phyloP scores from a whole-genome alignment of 2,888 invertebrate genomes.

The Glyphotaelius pellucidus region DNA sequence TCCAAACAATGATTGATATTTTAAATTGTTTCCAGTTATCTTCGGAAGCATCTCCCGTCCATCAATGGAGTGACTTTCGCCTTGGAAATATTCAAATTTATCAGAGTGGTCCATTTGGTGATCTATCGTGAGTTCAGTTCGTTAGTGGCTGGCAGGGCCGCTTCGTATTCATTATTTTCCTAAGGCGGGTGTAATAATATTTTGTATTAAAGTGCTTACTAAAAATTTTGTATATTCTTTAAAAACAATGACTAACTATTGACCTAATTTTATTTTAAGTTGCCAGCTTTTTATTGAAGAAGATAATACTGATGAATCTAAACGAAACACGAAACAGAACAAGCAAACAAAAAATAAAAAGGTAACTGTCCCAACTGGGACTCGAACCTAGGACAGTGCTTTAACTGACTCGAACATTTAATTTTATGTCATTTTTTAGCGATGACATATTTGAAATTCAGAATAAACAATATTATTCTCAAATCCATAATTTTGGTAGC shows the following conservation, averaged over 20 bases:
- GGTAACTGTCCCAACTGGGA: no score
- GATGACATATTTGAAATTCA: no score
- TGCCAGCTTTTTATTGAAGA: no score
- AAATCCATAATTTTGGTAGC: no score
- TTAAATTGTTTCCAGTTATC: slow-evolving; percentile 66
- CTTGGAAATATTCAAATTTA: slow-evolving; percentile 58
- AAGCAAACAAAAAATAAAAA: no score
- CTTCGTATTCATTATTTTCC: background rate
- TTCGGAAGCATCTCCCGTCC: slow-evolving; percentile 56
- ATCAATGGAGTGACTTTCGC: slow-evolving; percentile 52
- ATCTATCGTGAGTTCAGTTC: slow-evolving; percentile 37
- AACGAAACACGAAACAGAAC: no score
- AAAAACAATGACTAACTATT: background rate
- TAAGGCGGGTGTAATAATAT: background rate
- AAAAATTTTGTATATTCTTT: background rate
- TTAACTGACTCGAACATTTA: no score
- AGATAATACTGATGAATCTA: no score
- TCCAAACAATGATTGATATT: slow-evolving; percentile 60
- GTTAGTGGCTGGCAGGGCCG: background rate
- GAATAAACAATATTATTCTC: no score
- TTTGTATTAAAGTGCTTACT: background rate
- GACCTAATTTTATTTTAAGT: no score
- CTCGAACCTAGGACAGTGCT: no score
- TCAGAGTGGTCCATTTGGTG: slow-evolving; percentile 45
- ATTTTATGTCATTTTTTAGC: no score